Evolutionary conservation across 2,888 invertebrate species (phyloP), one percentile per base, ranked within the genome.

Genomic region (Zelleria hepariella): DNA sequence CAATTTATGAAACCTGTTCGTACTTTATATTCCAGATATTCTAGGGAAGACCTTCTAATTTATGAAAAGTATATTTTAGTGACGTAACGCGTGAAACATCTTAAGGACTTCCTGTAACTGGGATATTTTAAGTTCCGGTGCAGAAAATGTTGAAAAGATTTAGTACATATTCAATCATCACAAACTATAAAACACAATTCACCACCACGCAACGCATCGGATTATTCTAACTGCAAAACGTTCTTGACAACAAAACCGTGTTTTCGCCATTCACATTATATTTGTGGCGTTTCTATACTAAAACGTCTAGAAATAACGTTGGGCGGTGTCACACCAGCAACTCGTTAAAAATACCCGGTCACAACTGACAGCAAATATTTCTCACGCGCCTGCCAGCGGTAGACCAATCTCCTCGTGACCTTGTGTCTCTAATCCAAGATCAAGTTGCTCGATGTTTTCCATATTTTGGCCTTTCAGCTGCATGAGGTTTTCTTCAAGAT

Each of bases 381-480:
- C 73, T 42, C 58, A 26, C 49, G n/a, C n/a, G 68, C 71, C 77
- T 78, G 73, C 74, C 73, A 71, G 68, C 71, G 69, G 71, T 74
- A 75, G 74, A 77, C 74, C 72, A 71, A 75, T 77, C 84, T 80
- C 75, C 75, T 77, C 71, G 69, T 70, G 75, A 79, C 86, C 86
- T 86, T 85, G 84, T 66, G 60, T 68, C 15, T 66, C 62, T 70
- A 68, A 75, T 75, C 75, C 74, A 74, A 80, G 75, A 82, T 75
- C 73, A 70, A 69, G 66, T 72, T 71, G 67, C 66, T 66, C 68
- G 66, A 73, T 68, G 64, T 64, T 63, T 67, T 60, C 62, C 72
- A 74, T 68, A 71, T 71, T 68, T 61, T 68, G 65, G 68, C 67
- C 66, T 18, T 55, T 49, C 54, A 26, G 8, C 20, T 21, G 25